Base-by-base conservation (phyloP, 2,888 invertebrate species). In the Steinernema carpocapsae region DNA sequence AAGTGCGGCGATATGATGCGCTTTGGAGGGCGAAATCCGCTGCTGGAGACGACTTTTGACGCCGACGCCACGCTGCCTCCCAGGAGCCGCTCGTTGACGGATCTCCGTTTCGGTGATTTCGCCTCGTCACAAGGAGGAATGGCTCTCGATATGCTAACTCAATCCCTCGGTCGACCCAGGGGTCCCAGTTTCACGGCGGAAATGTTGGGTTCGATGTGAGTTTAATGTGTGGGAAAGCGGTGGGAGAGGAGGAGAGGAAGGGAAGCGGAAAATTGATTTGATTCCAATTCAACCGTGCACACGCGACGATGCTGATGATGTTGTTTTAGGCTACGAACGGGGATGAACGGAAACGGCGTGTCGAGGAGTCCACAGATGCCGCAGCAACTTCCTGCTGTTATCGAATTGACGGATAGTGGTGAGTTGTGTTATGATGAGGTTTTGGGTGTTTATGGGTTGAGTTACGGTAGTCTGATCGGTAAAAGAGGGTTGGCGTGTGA, bases 351-450 rank as follows among this genome's bases (percentile, higher is more conserved):
- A 22, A 56, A 56, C 26, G 56, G 32, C 32, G 37, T 64, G 17
- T 29, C 64, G 7, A 64, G 45, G 24, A 71, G 71, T 22, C 43
- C 71, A 6, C 26, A n/a, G n/a, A n/a, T 26, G 42, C 71, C 71
- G 6, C 43, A 26, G 43, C 17, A 43, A 43, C 71, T 97, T 80
- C 97, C 97, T 4, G 96, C 96, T 0, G 94, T 95, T 26, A 90
- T 97, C 82, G 96, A 96, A 90, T 94, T 96, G 89, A 93, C 94
- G 29, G 95, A 97, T 89, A 94, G 94, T 82, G 94, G 78, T 78
- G 29, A n/a, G 45, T 70, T 43, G 32, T 24, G 64, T 73, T 72
- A 43, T 17, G 12, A 22, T n/a, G n/a, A n/a, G 7, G 43, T 43
- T 43, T 48, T 48, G 4, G 6, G 17, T 14, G 32, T 37, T 37